A percentile compares a stretch with the other conserved stretches of the same genome.
Conservation (phyloP, 2,113 vertebrate genomes). For the Nesogale talazaci region DNA sequence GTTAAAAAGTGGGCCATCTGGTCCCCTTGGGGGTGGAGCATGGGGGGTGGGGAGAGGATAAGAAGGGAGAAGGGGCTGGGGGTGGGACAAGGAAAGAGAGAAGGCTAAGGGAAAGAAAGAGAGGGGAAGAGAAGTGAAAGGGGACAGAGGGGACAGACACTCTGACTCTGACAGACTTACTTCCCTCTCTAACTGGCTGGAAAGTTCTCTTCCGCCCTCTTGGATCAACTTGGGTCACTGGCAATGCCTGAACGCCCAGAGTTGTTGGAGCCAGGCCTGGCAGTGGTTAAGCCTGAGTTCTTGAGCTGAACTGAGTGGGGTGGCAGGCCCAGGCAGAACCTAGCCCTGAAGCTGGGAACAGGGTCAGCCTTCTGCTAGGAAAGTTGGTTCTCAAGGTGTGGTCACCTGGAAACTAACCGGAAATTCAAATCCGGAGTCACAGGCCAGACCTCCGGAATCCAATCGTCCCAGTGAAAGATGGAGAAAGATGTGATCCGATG, state of each 20-base stretch:
- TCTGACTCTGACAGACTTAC: not conserved
- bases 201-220: not conserved
- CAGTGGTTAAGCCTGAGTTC: constrained; percentile 15
- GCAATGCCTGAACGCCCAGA: not conserved
- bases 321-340: no score
- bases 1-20: constrained; percentile 42
- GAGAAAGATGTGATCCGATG: not conserved
- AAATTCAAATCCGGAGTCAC: constrained; percentile 35
- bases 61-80: no score
- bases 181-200: not conserved
- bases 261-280: not conserved
- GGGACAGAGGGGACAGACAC: not conserved
- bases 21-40: no score
- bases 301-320: not conserved
- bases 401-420: constrained; percentile 9
- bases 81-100: no score
- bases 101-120: not conserved
- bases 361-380: not conserved
- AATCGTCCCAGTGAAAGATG: not conserved
- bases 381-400: constrained; percentile 39
- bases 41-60: no score
- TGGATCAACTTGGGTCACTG: not conserved
- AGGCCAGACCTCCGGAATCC: constrained; percentile 6
- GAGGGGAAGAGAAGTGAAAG: not conserved
- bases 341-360: constrained; percentile 14